Percentiles rank a stretch among this genome's conserved stretches.
Evolutionary conservation across 1,140 invertebrate species (phyloP).

Genomic region (Stratiolaelaps scimitus): DNA sequence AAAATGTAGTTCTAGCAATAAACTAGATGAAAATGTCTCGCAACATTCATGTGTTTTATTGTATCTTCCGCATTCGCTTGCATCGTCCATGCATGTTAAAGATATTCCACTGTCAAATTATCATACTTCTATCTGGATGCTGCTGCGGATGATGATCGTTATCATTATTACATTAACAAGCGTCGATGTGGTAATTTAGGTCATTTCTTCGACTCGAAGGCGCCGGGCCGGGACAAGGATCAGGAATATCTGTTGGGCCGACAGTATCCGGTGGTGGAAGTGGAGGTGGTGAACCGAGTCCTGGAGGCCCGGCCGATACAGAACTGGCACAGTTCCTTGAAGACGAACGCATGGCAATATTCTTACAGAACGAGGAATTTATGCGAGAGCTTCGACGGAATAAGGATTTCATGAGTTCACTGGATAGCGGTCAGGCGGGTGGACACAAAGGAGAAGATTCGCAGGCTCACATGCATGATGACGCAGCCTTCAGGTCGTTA

Average conservation of each 20-base stretch:
- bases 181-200: no score
- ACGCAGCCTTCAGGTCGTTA: conserved; percentile 4
- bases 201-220: conserved; percentile 1
- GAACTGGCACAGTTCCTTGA: conserved; percentile 51
- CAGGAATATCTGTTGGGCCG: conserved; percentile 45
- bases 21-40: no score
- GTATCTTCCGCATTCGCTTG: no score
- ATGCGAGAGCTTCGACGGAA: conserved; percentile 73
- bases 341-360: conserved; percentile 69
- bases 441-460: conserved; percentile 28
- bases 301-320: conserved; percentile 41
- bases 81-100: no score
- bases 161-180: no score
- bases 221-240: conserved; percentile 41
- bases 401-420: conserved; percentile 70
- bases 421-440: conserved; percentile 49
- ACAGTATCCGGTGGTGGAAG: conserved; percentile 37
- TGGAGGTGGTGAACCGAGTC: conserved; percentile 33
- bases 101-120: no score
- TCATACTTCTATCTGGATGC: no score
- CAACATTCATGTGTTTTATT: no score
- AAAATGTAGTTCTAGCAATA: no score
- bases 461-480: conserved; percentile 28
- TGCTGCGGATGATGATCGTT: no score
- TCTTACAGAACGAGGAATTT: conserved; percentile 83